A percentile compares a stretch with the other conserved stretches of the same genome.
These are phyloP conservation scores for Marasmarcha lunaedactyla DNA, from an alignment of 2,888 invertebrate species.

Conservation along the genomic window DNA sequence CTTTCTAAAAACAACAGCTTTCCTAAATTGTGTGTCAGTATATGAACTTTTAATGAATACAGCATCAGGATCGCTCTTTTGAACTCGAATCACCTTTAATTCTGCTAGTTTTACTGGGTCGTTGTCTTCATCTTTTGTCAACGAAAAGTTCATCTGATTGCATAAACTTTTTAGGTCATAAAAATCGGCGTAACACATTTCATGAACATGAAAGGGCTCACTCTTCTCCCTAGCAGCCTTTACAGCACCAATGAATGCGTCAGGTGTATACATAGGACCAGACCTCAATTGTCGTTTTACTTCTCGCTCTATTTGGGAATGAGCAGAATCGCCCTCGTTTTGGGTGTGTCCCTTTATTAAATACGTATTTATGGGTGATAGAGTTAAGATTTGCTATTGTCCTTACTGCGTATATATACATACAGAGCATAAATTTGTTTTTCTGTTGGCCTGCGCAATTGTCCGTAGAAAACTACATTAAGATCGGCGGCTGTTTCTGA, in stretches of 20 bases:
- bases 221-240: conserved; percentile 11
- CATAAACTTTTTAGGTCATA: conserved; percentile 14
- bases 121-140: conserved; percentile 15
- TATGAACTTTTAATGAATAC: conserved; percentile 7
- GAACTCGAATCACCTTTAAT: conserved; percentile 9
- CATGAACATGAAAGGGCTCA: conserved; percentile 12
- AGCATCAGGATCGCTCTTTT: conserved; percentile 7
- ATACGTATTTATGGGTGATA: conserved; percentile 4
- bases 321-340: conserved; percentile 15
- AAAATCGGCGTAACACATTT: conserved; percentile 15
- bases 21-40: conserved; percentile 4
- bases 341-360: conserved; percentile 14
- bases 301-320: conserved; percentile 14
- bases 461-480: conserved; percentile 17
- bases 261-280: conserved; percentile 8
- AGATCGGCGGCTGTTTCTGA: not conserved
- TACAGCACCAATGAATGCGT: conserved; percentile 11
- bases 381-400: conserved; percentile 1
- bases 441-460: conserved; percentile 15
- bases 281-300: conserved; percentile 12
- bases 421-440: not conserved
- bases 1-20: conserved; percentile 6
- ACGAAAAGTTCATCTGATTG: conserved; percentile 14
- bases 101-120: conserved; percentile 13
- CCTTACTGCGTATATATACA: not conserved